These are phyloP conservation scores for Oenanthe melanoleuca DNA, from an alignment of 2,113 vertebrate genomes.

Conservation along the genomic window DNA sequence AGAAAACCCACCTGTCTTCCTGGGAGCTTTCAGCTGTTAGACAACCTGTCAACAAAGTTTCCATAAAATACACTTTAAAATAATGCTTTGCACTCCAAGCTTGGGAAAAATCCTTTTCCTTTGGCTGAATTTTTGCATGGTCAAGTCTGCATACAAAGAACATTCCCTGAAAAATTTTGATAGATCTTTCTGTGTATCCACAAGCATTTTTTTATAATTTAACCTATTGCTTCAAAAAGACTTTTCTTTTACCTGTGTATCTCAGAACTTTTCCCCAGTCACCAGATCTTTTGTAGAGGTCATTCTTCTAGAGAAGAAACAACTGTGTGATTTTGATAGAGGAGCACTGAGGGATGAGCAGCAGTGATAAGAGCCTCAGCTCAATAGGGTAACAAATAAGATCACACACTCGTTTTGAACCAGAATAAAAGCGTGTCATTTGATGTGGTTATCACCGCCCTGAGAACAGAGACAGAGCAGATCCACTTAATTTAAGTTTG, in stretches of 20 bases:
- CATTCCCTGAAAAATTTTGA: background rate
- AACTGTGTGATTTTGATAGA: background rate
- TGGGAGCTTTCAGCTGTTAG: background rate
- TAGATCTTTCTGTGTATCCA: background rate
- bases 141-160: background rate
- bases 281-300: background rate
- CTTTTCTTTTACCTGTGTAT: background rate
- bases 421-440: background rate
- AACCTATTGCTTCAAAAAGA: background rate
- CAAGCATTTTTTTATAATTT: background rate
- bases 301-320: background rate
- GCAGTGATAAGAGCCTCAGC: background rate
- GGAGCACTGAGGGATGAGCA: background rate
- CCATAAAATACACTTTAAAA: background rate
- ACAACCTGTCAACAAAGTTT: background rate
- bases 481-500: background rate
- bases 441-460: accelerated
- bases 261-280: background rate
- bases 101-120: accelerated
- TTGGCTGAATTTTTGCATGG: background rate
- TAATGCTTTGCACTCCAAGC: background rate
- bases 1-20: background rate
- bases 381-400: background rate
- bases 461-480: background rate
- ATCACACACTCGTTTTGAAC: background rate